Percentiles rank a stretch among this genome's conserved stretches.
Evolutionary conservation across 2,888 invertebrate genomes (phyloP).

Genomic region (Molorchus minor): DNA sequence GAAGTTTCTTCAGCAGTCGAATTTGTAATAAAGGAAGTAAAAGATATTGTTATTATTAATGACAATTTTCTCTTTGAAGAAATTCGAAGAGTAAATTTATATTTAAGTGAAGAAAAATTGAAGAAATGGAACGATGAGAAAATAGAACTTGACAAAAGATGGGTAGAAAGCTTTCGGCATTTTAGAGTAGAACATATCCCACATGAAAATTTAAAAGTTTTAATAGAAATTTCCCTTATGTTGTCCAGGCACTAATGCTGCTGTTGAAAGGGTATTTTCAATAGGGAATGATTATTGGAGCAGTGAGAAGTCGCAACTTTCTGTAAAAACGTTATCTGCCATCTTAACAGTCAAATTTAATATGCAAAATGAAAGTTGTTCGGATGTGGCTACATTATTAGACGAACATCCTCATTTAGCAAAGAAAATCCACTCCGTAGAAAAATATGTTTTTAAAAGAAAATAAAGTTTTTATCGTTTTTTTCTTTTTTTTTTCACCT

Average conservation of each 20-base stretch:
- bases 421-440: no score
- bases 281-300: not conserved
- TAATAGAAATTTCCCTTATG: constrained; percentile 42
- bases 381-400: no score
- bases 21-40: no score
- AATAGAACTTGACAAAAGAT: constrained; percentile 40
- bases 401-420: no score
- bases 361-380: no score
- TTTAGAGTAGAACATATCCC: constrained; percentile 40
- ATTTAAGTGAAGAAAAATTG: constrained; percentile 21
- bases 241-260: constrained; percentile 41
- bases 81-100: constrained; percentile 37
- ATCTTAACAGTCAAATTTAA: no score
- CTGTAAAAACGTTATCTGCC: no score
- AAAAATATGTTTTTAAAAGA: no score
- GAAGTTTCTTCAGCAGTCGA: no score
- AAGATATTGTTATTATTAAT: constrained; percentile 35
- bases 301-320: no score
- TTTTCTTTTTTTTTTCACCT: no score
- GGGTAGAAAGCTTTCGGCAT: constrained; percentile 29
- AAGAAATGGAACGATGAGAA: constrained; percentile 40
- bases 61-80: constrained; percentile 35
- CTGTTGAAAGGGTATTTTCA: constrained; percentile 19
- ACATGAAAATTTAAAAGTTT: constrained; percentile 42
- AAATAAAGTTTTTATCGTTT: no score